A percentile compares a stretch with the other conserved stretches of the same genome.
These are phyloP conservation scores for Lophius americanus DNA, from an alignment of 2,797 vertebrate species.

Conservation along the genomic window DNA sequence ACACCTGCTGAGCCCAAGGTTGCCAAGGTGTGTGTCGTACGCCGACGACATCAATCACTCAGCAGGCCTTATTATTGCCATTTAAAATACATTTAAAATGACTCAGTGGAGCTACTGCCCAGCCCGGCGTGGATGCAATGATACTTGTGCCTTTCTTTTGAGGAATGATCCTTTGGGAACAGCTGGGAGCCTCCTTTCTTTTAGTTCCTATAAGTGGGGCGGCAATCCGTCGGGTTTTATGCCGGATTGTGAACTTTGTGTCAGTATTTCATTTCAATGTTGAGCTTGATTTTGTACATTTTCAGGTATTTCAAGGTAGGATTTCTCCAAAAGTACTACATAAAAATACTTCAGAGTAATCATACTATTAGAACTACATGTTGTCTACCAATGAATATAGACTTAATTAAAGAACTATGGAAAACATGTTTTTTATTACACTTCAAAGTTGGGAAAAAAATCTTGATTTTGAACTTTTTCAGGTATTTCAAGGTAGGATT, in stretches of 20 bases:
- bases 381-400: too few species aligned
- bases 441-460: too few species aligned
- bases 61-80: conserved; percentile 80
- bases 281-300: background rate
- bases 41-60: conserved; percentile 83
- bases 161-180: conserved; percentile 11
- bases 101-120: conserved; percentile 58
- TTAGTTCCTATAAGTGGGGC: background rate
- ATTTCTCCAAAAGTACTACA: too few species aligned
- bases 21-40: conserved; percentile 75
- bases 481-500: too few species aligned
- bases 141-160: conserved; percentile 42
- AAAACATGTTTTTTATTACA: too few species aligned
- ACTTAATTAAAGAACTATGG: too few species aligned
- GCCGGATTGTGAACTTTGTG: too few species aligned
- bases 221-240: too few species aligned
- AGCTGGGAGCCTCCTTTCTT: conserved; percentile 28
- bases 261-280: conserved; percentile 9
- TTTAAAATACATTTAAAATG: conserved; percentile 82
- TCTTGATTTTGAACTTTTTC: too few species aligned
- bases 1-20: conserved; percentile 78
- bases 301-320: too few species aligned
- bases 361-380: too few species aligned
- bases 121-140: conserved; percentile 41
- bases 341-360: too few species aligned